Evolutionary conservation across 2,888 invertebrate genomes (phyloP).

Genomic region (Tinea pellionella): DNA sequence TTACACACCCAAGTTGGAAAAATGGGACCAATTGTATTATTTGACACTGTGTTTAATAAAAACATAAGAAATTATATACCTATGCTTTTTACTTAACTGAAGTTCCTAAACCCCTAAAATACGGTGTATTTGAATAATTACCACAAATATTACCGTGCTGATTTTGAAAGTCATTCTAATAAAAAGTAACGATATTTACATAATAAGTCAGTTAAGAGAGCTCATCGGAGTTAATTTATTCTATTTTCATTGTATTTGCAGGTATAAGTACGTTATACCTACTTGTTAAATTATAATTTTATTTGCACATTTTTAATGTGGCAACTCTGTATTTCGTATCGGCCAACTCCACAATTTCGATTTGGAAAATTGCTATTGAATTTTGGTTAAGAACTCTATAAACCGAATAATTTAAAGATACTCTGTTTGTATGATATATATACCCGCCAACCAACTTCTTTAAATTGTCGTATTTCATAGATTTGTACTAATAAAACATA

Average conservation of each 20-base stretch:
- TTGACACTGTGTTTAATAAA: neutral
- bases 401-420: neutral
- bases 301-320: too few relatives aligned
- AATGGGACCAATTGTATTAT: neutral
- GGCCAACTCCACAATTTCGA: slow-evolving; percentile 5
- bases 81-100: neutral
- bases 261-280: too few relatives aligned
- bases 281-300: too few relatives aligned
- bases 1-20: neutral
- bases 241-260: too few relatives aligned
- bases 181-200: too few relatives aligned
- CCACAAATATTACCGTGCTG: too few relatives aligned
- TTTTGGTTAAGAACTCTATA: neutral
- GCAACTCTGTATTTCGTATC: neutral
- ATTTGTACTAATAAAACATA: neutral
- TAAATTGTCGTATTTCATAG: neutral
- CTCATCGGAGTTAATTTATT: too few relatives aligned
- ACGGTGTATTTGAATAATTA: too few relatives aligned
- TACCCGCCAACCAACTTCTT: neutral
- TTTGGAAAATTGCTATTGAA: neutral
- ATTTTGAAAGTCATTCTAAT: too few relatives aligned
- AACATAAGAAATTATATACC: neutral
- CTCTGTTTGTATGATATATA: neutral
- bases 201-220: too few relatives aligned
- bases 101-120: neutral